phyloP scores from a whole-genome alignment of 2,113 vertebrate species.

The Zapornia atra region DNA sequence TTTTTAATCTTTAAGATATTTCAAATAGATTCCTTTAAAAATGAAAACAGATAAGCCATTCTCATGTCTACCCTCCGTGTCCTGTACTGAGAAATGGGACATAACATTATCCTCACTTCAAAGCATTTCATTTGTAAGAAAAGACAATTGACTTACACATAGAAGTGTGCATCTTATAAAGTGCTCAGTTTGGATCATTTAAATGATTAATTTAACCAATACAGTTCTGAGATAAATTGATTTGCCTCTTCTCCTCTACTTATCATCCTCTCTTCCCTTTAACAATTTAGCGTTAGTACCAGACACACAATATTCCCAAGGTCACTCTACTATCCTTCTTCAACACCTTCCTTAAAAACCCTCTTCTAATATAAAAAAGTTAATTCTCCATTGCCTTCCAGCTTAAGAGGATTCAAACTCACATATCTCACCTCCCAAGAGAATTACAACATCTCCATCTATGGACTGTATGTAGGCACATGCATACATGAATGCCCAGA shows the following conservation, averaged over 20 bases:
- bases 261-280: not conserved
- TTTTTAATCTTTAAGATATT: not conserved
- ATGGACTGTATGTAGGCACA: not conserved
- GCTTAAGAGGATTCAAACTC: slow-evolving; percentile 39
- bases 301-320: not conserved
- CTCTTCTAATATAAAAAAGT: slow-evolving; percentile 7
- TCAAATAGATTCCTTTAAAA: not conserved
- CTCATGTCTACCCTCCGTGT: not conserved
- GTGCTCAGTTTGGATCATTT: not conserved
- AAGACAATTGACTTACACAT: not conserved
- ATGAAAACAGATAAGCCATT: not conserved
- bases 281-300: not conserved
- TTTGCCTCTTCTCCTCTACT: not conserved
- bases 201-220: slow-evolving; percentile 36
- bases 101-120: not conserved
- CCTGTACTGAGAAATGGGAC: not conserved
- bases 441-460: not conserved
- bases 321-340: not conserved
- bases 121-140: slow-evolving; percentile 15
- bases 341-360: not conserved
- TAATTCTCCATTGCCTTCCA: slow-evolving; percentile 30
- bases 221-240: not conserved
- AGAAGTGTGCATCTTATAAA: not conserved
- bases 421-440: not conserved
- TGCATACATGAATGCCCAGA: not conserved